A percentile compares a stretch with the other conserved stretches of the same genome.
Evolutionary conservation across 2,113 vertebrate species (phyloP).

Genomic region (Oryctolagus cuniculus): DNA sequence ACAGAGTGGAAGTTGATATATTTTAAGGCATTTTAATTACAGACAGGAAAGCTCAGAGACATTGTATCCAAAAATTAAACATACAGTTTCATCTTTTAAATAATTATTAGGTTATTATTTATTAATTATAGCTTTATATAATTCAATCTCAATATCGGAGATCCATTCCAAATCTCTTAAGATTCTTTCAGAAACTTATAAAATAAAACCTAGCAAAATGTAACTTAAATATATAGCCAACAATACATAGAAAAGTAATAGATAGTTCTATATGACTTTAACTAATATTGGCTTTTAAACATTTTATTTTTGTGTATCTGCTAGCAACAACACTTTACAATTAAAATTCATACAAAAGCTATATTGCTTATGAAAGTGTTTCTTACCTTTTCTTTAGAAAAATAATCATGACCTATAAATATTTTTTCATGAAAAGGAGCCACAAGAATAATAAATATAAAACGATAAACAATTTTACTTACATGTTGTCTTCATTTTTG

Average conservation of each 20-base stretch:
- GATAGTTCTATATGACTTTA: background rate
- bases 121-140: background rate
- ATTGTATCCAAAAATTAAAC: background rate
- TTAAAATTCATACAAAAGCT: background rate
- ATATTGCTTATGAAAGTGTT: background rate
- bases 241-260: background rate
- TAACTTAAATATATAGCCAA: background rate
- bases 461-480: background rate
- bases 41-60: background rate
- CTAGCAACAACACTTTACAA: background rate
- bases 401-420: background rate
- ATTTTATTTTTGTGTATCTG: conserved; percentile 20
- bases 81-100: background rate
- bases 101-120: background rate
- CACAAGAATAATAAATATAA: conserved; percentile 7
- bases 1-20: background rate
- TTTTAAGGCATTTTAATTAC: conserved; percentile 6
- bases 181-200: conserved; percentile 9
- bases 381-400: conserved; percentile 1
- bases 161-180: background rate
- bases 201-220: conserved; percentile 4
- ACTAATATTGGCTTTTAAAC: background rate
- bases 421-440: background rate
- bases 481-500: conserved; percentile 3
- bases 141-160: background rate